Base-by-base conservation (phyloP, 2,888 invertebrate genomes). In the Antheraea yamamai region DNA sequence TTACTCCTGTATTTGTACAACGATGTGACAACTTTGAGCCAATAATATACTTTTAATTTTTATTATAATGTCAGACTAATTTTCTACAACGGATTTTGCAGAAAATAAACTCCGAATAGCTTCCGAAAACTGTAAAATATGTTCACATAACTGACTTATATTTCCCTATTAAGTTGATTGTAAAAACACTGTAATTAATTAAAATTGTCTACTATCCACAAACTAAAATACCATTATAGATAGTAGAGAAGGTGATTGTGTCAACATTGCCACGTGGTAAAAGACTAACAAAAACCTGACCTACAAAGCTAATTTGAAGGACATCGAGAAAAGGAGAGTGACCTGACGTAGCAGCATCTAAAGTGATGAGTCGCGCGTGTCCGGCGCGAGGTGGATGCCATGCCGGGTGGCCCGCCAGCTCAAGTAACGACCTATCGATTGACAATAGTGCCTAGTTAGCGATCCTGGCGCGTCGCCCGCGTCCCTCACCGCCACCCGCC, bases 241-340 rank as follows among this genome's bases (percentile, higher is more conserved):
- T 66, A 66, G 26, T 30, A 66, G 30, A 0, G 26, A 66, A 26
- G 20, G 64, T 85, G 81, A 81, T 84, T 83, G 83, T 87, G 91
- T 91, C 92, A 93, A 94, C 93, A 94, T 91, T 85, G 88, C 89
- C 93, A 94, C 94, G 93, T 94, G 94, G 91, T 89, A 85, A 87
- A 88, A 84, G 85, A 88, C 89, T 86, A 88, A 88, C 89, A 89
- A 92, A 92, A 92, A 93, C 94, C 94, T 95, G 94, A 95, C 94
- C 94, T 95, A 95, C 94, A 95, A 93, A 94, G 94, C 94, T 94
- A 94, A 95, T 95, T 94, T 94, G 94, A 95, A 95, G 94, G 94
- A 95, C 94, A 94, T 91, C 93, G 93, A 92, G 94, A 95, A 95
- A 95, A 94, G 94, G 94, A 95, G 94, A 95, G 94, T 95, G 93